phyloP scores from a whole-genome alignment of 2,797 vertebrate genomes.

The Fratercula arctica region DNA sequence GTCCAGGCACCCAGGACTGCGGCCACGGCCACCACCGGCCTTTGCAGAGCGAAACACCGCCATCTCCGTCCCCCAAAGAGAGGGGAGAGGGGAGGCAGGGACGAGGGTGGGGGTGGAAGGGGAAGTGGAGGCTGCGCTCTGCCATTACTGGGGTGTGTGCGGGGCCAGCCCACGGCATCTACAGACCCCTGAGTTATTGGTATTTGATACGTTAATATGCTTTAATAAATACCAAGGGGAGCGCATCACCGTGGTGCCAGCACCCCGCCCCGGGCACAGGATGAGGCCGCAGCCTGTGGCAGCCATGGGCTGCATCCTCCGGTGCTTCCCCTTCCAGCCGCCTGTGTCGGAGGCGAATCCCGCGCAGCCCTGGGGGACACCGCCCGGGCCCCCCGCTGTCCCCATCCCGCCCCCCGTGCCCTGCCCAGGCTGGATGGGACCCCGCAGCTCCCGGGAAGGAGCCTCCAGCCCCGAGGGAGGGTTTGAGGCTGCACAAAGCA shows the following conservation, averaged over 20 bases:
- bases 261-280: fast-evolving
- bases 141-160: fast-evolving
- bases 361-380: neutral
- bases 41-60: fast-evolving
- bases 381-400: fast-evolving
- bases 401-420: fast-evolving
- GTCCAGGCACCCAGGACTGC: fast-evolving
- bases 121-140: neutral
- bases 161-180: fast-evolving
- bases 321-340: neutral
- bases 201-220: fast-evolving
- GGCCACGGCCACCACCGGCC: neutral
- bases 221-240: fast-evolving
- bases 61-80: neutral
- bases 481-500: neutral
- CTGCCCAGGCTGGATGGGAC: neutral
- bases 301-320: neutral
- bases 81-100: neutral
- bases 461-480: fast-evolving
- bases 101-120: neutral
- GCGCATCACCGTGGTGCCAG: fast-evolving
- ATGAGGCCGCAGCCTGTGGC: fast-evolving
- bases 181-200: fast-evolving
- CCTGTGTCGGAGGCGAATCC: fast-evolving
- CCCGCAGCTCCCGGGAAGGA: neutral